A percentile compares a stretch with the other conserved stretches of the same genome.
Conservation (phyloP, 2,888 invertebrate species). For the Limulus polyphemus region DNA sequence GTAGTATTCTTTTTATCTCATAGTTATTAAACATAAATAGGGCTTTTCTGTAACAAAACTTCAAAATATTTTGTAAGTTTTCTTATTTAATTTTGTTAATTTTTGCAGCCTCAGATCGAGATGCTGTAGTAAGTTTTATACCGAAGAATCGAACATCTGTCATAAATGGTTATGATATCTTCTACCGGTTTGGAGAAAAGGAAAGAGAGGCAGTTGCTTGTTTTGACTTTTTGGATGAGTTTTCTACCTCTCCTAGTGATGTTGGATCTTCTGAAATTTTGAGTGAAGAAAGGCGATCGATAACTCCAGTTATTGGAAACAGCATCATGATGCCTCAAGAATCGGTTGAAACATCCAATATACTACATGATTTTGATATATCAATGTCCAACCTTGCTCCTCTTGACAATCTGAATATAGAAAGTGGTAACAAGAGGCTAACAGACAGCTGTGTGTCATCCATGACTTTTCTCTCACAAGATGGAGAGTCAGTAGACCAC, state of each 20-base stretch:
- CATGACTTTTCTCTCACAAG: slow-evolving; percentile 18
- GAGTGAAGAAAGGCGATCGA: no score
- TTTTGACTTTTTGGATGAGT: slow-evolving; percentile 61
- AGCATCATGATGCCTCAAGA: neutral
- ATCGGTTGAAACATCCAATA: neutral
- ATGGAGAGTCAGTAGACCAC: slow-evolving; percentile 16
- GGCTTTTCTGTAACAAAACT: no score
- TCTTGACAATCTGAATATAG: neutral
- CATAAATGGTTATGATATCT: slow-evolving; percentile 62
- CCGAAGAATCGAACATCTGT: slow-evolving; percentile 50
- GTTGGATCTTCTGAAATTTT: slow-evolving; percentile 7
- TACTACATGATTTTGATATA: neutral
- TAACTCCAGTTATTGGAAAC: no score
- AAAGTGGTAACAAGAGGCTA: no score
- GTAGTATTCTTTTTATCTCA: no score
- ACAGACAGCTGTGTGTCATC: slow-evolving; percentile 5
- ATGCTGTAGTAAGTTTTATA: slow-evolving; percentile 35
- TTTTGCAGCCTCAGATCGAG: slow-evolving; percentile 24
- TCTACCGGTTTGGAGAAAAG: slow-evolving; percentile 60
- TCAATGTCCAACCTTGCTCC: neutral
- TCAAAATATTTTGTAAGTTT: no score
- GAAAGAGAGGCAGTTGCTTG: slow-evolving; percentile 63
- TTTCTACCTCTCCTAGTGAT: slow-evolving; percentile 22
- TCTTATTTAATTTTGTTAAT: no score
- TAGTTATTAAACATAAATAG: no score